phyloP scores from a whole-genome alignment of 1,140 invertebrate genomes.

The Bombus pascuorum region DNA sequence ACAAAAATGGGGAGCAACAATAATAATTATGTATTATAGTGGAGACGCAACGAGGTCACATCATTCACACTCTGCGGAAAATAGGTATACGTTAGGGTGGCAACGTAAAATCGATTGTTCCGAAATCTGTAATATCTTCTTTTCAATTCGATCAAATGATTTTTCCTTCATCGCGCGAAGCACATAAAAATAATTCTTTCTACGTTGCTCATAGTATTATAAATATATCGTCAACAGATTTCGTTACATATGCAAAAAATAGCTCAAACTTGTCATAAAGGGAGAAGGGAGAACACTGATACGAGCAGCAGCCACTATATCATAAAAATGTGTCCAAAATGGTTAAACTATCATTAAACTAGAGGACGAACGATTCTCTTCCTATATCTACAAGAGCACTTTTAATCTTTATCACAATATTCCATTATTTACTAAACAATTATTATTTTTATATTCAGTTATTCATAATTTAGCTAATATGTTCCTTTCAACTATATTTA shows the following conservation, averaged over 20 bases:
- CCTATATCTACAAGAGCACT: conserved; percentile 17
- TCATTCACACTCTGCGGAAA: conserved; percentile 76
- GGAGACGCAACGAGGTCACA: conserved; percentile 70
- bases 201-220: not conserved
- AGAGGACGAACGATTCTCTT: conserved; percentile 64
- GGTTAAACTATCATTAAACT: conserved; percentile 11
- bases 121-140: conserved; percentile 54
- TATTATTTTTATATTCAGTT: not conserved
- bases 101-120: conserved; percentile 52
- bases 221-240: conserved; percentile 46
- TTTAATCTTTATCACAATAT: not conserved
- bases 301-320: conserved; percentile 56
- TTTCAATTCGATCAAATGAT: not conserved
- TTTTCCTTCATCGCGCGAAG: not conserved
- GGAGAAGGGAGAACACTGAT: conserved; percentile 2
- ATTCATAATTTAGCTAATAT: not conserved
- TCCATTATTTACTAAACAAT: too few species aligned
- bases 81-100: conserved; percentile 52
- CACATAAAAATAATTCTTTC: not conserved
- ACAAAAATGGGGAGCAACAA: conserved; percentile 70
- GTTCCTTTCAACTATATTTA: not conserved
- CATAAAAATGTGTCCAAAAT: conserved; percentile 33
- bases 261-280: conserved; percentile 41
- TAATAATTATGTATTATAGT: conserved; percentile 83
- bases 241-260: conserved; percentile 44